Conservation (phyloP, 2,113 vertebrate genomes). For the Rhabdornis inornatus region DNA sequence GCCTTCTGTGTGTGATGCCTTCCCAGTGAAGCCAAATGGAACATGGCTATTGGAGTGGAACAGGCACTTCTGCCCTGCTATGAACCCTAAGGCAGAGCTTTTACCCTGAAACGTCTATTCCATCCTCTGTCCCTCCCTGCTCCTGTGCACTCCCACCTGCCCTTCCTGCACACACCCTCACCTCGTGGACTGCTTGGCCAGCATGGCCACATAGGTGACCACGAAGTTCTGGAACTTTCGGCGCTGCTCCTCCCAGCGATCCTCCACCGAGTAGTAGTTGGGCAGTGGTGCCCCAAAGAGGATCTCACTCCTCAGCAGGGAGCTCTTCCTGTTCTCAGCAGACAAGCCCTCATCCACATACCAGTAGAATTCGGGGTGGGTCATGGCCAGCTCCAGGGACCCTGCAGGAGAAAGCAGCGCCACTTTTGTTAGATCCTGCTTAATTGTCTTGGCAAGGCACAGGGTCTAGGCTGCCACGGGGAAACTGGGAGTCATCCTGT, state of each 20-base stretch:
- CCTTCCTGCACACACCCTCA: slow-evolving; percentile 31
- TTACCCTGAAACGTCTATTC: neutral
- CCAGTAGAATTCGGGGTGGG: slow-evolving; percentile 98
- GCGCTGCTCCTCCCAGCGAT: slow-evolving; percentile 90
- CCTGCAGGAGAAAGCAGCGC: slow-evolving; percentile 62
- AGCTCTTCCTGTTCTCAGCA: slow-evolving; percentile 87
- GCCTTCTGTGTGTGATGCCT: neutral
- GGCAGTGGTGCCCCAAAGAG: slow-evolving; percentile 93
- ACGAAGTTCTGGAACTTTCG: slow-evolving; percentile 90
- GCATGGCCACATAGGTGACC: slow-evolving; percentile 87
- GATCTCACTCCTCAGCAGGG: slow-evolving; percentile 91
- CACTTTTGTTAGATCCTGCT: neutral
- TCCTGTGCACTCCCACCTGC: neutral
- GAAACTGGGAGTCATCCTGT: neutral
- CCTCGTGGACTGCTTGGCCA: slow-evolving; percentile 94
- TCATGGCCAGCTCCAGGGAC: slow-evolving; percentile 92
- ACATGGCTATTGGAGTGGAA: accelerated
- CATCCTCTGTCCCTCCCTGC: neutral
- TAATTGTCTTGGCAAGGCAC: neutral
- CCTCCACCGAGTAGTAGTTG: slow-evolving; percentile 89
- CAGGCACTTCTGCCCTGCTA: accelerated
- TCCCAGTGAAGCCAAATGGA: neutral
- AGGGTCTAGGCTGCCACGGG: neutral
- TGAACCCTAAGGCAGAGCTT: neutral
- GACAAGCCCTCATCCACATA: slow-evolving; percentile 93